Conservation (phyloP, 2,113 vertebrate species). For the Burhinus bistriatus region DNA sequence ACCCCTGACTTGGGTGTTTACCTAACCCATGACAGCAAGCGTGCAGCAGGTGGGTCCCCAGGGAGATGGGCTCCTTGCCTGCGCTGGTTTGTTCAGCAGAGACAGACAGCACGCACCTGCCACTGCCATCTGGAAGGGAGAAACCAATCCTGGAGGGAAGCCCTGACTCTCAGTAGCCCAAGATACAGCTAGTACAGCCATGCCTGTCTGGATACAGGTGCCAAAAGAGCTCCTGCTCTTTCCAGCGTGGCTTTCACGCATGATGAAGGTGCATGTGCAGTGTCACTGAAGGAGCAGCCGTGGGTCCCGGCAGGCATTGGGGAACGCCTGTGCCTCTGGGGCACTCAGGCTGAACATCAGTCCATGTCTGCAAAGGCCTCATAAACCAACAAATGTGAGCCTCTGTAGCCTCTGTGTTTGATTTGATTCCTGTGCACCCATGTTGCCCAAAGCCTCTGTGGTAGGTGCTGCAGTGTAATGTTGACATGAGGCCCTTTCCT, state of each 20-base stretch:
- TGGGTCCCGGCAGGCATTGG: not conserved
- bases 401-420: not conserved
- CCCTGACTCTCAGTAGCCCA: not conserved
- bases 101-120: not conserved
- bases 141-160: not conserved
- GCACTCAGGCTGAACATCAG: not conserved
- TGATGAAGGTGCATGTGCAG: not conserved
- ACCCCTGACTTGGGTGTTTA: no score
- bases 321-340: not conserved
- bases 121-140: not conserved
- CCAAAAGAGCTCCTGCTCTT: not conserved
- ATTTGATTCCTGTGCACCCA: no score
- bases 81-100: not conserved
- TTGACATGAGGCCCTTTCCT: no score
- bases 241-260: not conserved
- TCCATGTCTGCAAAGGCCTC: not conserved
- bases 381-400: not conserved
- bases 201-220: not conserved
- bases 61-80: not conserved
- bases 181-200: no score
- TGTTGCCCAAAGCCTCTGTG: no score
- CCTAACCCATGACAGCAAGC: not conserved
- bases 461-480: no score
- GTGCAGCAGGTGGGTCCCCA: no score
- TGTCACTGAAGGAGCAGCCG: not conserved